These are phyloP conservation scores for Temnothorax ravouxi DNA, from an alignment of 2,888 invertebrate genomes.

Conservation along the genomic window DNA sequence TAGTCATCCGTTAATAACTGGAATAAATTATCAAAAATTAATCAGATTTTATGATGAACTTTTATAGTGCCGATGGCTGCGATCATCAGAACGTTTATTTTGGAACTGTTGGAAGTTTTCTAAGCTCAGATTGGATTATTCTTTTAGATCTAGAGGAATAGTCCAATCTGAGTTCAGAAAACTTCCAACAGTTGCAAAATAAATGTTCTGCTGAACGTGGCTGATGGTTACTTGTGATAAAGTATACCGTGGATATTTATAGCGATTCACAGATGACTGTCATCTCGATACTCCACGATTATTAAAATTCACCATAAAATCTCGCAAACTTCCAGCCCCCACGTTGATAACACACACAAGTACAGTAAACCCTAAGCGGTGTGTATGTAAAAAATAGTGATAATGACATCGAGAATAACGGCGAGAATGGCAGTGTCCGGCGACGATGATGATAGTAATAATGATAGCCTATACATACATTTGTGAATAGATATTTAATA, in stretches of 20 bases:
- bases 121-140: no score
- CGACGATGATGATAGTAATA: conserved; percentile 68
- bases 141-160: no score
- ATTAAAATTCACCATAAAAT: conserved; percentile 6
- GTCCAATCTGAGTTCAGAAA: no score
- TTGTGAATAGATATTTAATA: conserved; percentile 86
- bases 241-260: not conserved
- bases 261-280: not conserved
- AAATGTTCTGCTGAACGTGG: no score
- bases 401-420: conserved; percentile 57
- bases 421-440: conserved; percentile 47
- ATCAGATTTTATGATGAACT: not conserved
- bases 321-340: conserved; percentile 48
- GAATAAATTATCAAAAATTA: conserved; percentile 1
- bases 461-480: conserved; percentile 82
- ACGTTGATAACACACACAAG: conserved; percentile 60
- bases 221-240: not conserved
- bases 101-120: no score
- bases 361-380: conserved; percentile 66
- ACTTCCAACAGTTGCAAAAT: no score
- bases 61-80: not conserved
- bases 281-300: conserved; percentile 3
- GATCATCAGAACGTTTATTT: no score
- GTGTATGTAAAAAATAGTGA: conserved; percentile 74
- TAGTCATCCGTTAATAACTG: conserved; percentile 43